These are phyloP conservation scores for Holotrichia oblita DNA, from an alignment of 1,140 invertebrate genomes.

Conservation along the genomic window DNA sequence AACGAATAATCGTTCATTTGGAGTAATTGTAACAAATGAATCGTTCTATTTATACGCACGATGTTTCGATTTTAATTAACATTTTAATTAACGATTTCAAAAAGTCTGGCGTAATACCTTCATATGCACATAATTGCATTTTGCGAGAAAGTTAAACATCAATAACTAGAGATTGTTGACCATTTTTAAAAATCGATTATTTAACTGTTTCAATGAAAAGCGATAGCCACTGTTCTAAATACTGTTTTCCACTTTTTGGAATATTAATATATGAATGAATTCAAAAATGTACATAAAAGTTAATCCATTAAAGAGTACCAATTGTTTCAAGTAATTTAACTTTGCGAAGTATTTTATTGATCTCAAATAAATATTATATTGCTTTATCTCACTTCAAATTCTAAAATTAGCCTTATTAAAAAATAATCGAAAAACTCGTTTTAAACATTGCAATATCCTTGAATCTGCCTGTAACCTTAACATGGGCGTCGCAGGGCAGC, in stretches of 20 bases:
- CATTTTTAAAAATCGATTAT: too few relatives aligned
- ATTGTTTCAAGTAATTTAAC: neutral
- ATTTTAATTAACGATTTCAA: neutral
- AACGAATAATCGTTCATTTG: too few relatives aligned
- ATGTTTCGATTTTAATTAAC: neutral
- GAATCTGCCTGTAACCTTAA: neutral
- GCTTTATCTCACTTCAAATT: neutral
- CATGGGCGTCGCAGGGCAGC: neutral
- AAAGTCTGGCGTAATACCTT: neutral
- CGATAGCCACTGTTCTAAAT: too few relatives aligned
- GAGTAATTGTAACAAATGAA: too few relatives aligned
- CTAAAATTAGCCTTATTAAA: neutral
- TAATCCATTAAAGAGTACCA: too few relatives aligned
- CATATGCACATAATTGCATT: neutral
- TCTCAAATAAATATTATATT: constrained; percentile 7
- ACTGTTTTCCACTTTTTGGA: too few relatives aligned
- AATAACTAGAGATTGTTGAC: neutral
- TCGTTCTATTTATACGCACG: too few relatives aligned
- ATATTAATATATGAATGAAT: too few relatives aligned
- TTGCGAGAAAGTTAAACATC: neutral
- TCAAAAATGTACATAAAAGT: too few relatives aligned
- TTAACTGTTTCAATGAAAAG: too few relatives aligned
- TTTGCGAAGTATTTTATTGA: constrained; percentile 1
- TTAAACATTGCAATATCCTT: neutral
- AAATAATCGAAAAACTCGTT: neutral